Evolutionary conservation across 1,140 invertebrate genomes (phyloP).

Genomic region (Scaptomyza montana): DNA sequence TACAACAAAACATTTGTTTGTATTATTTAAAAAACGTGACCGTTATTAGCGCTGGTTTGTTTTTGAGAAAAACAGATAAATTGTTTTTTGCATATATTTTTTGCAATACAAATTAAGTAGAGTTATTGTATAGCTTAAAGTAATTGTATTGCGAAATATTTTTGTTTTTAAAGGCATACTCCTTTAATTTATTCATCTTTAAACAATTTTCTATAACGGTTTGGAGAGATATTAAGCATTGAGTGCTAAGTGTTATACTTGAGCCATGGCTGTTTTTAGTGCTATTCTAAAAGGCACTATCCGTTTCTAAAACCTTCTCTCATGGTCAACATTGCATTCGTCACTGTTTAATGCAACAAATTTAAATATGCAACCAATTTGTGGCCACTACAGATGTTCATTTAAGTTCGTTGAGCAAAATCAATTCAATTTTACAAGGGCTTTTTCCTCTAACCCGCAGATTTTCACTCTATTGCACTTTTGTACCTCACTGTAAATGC

Average conservation of each 20-base stretch:
- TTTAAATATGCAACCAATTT: too few relatives aligned
- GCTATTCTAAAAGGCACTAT: too few relatives aligned
- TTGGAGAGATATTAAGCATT: too few relatives aligned
- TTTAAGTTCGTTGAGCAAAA: constrained; percentile 22
- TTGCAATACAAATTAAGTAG: constrained; percentile 4
- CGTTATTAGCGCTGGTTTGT: constrained; percentile 63
- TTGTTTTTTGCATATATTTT: constrained; percentile 33
- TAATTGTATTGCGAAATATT: too few relatives aligned
- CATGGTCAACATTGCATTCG: not conserved
- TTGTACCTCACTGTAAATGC: not conserved
- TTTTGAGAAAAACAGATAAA: constrained; percentile 2
- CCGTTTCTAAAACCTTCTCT: not conserved
- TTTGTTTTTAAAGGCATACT: too few relatives aligned
- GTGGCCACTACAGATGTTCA: not conserved
- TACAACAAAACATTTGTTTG: constrained; percentile 71
- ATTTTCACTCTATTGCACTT: not conserved
- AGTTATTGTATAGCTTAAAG: not conserved
- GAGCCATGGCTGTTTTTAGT: too few relatives aligned
- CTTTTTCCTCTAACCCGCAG: not conserved
- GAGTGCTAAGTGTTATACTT: too few relatives aligned
- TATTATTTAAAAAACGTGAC: constrained; percentile 59
- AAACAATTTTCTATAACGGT: too few relatives aligned
- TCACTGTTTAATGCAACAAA: constrained; percentile 1
- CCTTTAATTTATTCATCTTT: too few relatives aligned
- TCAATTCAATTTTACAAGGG: constrained; percentile 25